Evolutionary conservation across 2,113 vertebrate genomes (phyloP).

Genomic region (Maccullochella peelii): DNA sequence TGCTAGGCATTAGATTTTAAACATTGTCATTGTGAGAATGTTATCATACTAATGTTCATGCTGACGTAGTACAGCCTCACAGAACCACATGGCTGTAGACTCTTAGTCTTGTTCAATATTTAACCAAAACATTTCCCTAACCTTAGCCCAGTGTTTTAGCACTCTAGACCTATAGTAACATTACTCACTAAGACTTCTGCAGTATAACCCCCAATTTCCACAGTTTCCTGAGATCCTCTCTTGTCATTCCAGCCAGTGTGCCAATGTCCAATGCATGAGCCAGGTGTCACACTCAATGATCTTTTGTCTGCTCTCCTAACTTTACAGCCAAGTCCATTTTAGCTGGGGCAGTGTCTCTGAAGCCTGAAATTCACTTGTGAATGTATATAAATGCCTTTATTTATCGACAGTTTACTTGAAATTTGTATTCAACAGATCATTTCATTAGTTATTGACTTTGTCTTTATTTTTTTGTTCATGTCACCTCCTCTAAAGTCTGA

Average conservation of each 20-base stretch:
- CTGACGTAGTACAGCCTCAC: no score
- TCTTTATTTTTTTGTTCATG: no score
- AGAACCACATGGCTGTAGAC: no score
- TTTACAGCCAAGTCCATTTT: not conserved
- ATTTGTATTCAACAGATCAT: not conserved
- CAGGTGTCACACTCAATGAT: not conserved
- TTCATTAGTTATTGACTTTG: not conserved
- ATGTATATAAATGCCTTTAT: not conserved
- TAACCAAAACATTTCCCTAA: no score
- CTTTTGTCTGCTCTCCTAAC: not conserved
- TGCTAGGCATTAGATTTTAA: no score
- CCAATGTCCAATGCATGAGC: not conserved
- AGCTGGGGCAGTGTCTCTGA: not conserved
- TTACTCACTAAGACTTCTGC: not conserved
- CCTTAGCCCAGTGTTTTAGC: no score
- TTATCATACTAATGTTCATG: no score
- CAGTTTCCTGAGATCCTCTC: not conserved
- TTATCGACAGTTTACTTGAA: not conserved
- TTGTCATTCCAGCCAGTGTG: not conserved
- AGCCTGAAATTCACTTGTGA: not conserved
- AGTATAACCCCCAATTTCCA: not conserved
- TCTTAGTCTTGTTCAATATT: no score
- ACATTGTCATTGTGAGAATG: no score
- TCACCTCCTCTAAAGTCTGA: no score
- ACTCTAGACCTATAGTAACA: no score